Base-by-base conservation (phyloP, 2,113 vertebrate genomes). In the Sylvilagus bachmani region DNA sequence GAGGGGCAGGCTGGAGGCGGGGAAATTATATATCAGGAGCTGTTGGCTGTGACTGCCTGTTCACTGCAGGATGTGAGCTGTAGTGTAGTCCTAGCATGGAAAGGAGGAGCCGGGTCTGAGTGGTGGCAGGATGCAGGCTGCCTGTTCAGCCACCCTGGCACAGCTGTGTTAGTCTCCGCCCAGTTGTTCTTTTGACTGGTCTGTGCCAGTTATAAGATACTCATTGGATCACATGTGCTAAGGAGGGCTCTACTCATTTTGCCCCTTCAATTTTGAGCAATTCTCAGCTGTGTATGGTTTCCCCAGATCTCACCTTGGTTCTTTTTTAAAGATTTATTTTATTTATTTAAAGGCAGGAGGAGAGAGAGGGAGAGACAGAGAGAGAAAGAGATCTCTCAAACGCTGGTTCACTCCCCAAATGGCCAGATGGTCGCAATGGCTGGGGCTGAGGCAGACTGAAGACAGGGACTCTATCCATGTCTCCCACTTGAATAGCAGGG, bases 211-310 rank as follows among this genome's bases (percentile, higher is more conserved):
- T 58, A 67, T 51, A 89, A 53, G 67, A 24, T 64, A 25, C 0
- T 33, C 8, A 0, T n/a, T 80, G 58, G 10, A 5, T 36, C 19
- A 31, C 24, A 2, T 9, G 25, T 2, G 44, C 16, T 0, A 10
- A 55, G 38, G 75, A 25, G 4, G 53, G 17, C 78, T 67, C 38
- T 38, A 6, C 25, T 78, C 6, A 0, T 64, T 38, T 44, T 25
- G 71, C 11, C 10, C 10, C 75, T 86, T 55, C 19, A 36, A 5
- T 61, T 77, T 49, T 38, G 44, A 80, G 14, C 31, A 2, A 36
- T 6, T 87, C 78, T 95, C 62, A 89, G 61, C 67, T 4, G 0
- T 88, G 36, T 62, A 1, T 66, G 69, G 51, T 78, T 82, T 91
- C 12, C 55, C 10, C 38, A 58, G 58, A 44, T 61, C 66, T 75